These are phyloP conservation scores for Spodoptera picta DNA, from an alignment of 2,888 invertebrate species.

Conservation along the genomic window DNA sequence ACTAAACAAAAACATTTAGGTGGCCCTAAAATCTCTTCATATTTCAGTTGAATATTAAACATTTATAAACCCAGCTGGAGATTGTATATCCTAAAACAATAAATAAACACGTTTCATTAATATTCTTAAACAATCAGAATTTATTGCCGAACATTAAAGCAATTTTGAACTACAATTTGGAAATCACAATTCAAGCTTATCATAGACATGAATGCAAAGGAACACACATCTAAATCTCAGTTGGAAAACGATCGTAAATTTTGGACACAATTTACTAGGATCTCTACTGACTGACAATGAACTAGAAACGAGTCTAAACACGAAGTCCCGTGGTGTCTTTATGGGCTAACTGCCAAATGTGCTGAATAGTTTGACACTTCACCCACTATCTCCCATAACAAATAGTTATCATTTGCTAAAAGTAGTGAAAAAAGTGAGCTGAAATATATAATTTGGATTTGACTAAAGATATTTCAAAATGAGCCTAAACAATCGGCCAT, in stretches of 20 bases:
- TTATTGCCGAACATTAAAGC: constrained; percentile 19
- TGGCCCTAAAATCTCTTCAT: neutral
- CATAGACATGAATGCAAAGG: constrained; percentile 51
- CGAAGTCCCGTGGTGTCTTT: constrained; percentile 27
- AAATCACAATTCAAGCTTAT: constrained; percentile 56
- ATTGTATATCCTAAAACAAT: constrained; percentile 20
- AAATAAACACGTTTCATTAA: constrained; percentile 43
- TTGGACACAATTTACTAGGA: constrained; percentile 46
- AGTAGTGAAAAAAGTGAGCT: too few species aligned
- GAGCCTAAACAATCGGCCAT: too few species aligned
- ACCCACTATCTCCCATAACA: constrained; percentile 17
- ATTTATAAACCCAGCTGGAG: constrained; percentile 24
- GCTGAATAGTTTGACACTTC: constrained; percentile 37
- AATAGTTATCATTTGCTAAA: too few species aligned
- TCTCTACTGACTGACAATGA: constrained; percentile 56
- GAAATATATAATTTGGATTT: too few species aligned
- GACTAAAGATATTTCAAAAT: too few species aligned
- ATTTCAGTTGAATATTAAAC: constrained; percentile 1
- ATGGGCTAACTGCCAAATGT: constrained; percentile 34
- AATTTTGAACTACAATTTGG: constrained; percentile 33
- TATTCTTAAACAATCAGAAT: constrained; percentile 23
- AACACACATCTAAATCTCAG: constrained; percentile 55
- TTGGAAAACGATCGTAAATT: constrained; percentile 56
- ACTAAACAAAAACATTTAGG: neutral
- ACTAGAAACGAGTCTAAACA: constrained; percentile 38